phyloP scores from a whole-genome alignment of 1,140 invertebrate genomes.

The Bemisia tabaci region DNA sequence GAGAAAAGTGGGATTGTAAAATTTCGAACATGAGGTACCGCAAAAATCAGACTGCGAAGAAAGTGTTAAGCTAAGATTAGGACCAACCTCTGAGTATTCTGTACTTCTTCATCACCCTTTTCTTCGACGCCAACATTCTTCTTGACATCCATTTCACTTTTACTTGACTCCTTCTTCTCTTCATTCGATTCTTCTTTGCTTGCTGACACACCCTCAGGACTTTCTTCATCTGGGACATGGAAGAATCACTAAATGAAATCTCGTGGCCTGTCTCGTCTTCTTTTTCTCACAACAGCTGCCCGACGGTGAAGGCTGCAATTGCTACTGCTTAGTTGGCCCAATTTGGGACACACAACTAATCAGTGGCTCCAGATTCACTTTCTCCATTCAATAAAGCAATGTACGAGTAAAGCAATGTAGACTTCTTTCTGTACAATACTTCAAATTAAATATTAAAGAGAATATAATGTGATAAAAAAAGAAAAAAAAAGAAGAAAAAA shows the following conservation, averaged over 20 bases:
- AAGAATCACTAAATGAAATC: constrained; percentile 10
- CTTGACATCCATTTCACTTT: constrained; percentile 27
- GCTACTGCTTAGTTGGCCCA: neutral
- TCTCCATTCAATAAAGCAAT: neutral
- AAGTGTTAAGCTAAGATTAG: neutral
- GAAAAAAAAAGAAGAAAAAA: neutral
- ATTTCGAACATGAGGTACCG: too few species aligned
- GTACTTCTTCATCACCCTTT: constrained; percentile 33
- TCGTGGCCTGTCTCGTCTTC: neutral
- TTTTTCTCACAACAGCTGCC: neutral
- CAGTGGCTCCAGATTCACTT: neutral
- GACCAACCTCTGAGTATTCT: constrained; percentile 2
- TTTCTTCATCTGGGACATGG: constrained; percentile 12
- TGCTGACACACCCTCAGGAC: constrained; percentile 8
- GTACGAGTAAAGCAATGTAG: too few species aligned
- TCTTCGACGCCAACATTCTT: constrained; percentile 23
- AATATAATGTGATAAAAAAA: constrained; percentile 3
- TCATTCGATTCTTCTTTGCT: constrained; percentile 10
- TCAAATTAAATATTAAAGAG: neutral
- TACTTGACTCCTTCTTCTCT: constrained; percentile 4
- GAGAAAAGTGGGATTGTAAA: too few species aligned
- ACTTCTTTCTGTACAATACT: neutral
- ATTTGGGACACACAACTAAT: neutral
- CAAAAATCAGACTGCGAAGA: neutral
- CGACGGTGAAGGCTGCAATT: neutral